Evolutionary conservation across 2,888 invertebrate species (phyloP), one percentile per base, ranked within the genome.

Genomic region (Lasioglossum marginatum): DNA sequence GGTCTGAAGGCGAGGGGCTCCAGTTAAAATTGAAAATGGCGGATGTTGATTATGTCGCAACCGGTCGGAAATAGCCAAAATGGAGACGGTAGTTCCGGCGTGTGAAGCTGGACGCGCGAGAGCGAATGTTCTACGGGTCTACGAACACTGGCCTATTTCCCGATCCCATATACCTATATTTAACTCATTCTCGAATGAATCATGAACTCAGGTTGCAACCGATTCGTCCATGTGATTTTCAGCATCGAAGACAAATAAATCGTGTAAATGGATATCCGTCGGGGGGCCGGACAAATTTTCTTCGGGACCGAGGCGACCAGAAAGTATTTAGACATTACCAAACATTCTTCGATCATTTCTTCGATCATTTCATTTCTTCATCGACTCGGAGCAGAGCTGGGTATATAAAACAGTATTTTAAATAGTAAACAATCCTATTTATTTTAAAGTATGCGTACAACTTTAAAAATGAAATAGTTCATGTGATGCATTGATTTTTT

Each of bases 61-160:
- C 82, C 90, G 90, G 90, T 93, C 92, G 92, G 92, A 94, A 95
- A 95, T 94, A 95, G 92, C 93, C 91, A 93, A 93, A 93, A 93
- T 92, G 92, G 90, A 90, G 90, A 90, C 91, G 91, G 91, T 91
- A 92, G 89, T 93, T 92, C 88, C 91, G 90, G 77, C 80, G 79
- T 75, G 66, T 75, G 66, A 52, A 60, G 43, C 86, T 88, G 88
- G 86, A 86, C 80, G 68, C 82, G 79, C 71, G 73, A 86, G 73
- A 86, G 77, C 80, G 83, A 85, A 89, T 83, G 87, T 83, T 85
- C 73, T 85, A 78, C 75, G 81, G 87, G 82, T 83, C 75, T 85
- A 78, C 73, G 79, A 84, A 84, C 83, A 82, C 79, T 95, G 95
- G 93, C 95, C 95, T 95, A 95, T 94, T 95, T 94, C 91, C 91